phyloP scores from a whole-genome alignment of 2,888 invertebrate species.

The Elysia crispata region DNA sequence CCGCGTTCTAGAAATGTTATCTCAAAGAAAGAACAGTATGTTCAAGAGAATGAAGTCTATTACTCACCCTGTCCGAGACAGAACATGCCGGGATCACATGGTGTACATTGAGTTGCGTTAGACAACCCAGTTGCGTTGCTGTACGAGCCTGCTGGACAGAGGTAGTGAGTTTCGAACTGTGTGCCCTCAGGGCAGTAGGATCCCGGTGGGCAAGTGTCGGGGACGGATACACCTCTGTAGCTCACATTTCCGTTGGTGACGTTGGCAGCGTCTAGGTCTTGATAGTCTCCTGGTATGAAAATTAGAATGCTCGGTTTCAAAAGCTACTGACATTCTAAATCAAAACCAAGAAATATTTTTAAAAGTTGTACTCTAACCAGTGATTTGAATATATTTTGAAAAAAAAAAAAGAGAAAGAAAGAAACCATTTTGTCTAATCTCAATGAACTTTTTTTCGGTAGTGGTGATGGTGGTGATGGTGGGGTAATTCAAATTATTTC shows the following conservation, averaged over 20 bases:
- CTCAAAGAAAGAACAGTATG: no score
- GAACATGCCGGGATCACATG: constrained; percentile 72
- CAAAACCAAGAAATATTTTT: no score
- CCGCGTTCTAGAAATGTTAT: no score
- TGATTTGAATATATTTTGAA: no score
- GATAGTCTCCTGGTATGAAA: constrained; percentile 68
- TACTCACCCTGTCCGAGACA: constrained; percentile 71
- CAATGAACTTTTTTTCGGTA: no score
- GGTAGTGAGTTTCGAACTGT: constrained; percentile 64
- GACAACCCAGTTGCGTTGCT: constrained; percentile 71
- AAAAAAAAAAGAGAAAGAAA: no score
- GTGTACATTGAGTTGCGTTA: constrained; percentile 68
- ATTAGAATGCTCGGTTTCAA: neutral
- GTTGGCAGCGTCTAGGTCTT: constrained; percentile 67
- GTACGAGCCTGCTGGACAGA: constrained; percentile 72
- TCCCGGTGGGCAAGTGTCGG: constrained; percentile 70
- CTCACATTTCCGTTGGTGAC: constrained; percentile 67
- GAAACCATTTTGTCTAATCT: no score
- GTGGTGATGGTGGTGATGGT: no score
- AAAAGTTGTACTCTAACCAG: no score
- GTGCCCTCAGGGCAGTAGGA: constrained; percentile 72
- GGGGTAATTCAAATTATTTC: no score
- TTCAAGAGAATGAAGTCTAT: no score
- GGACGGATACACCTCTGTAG: constrained; percentile 72
- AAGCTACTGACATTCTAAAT: no score